Base-by-base conservation (phyloP, 2,888 invertebrate species). In the Pristionchus exspectatus region DNA sequence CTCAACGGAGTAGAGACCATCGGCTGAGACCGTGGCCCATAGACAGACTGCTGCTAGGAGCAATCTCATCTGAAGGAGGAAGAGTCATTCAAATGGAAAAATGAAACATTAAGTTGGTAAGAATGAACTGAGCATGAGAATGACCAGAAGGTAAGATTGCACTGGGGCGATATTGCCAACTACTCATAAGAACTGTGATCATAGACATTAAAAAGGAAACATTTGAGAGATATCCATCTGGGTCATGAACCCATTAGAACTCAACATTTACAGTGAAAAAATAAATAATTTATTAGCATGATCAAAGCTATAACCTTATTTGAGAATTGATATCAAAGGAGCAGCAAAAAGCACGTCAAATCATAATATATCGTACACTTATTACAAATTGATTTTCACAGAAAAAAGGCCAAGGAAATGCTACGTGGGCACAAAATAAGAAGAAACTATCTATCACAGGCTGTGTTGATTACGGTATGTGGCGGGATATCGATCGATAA, bases 201-300 rank as follows among this genome's bases (percentile, higher is more conserved):
- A 54, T 10, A 54, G 54, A 54, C 9, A 54, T 54, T 54, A 54
- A 54, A 54, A 54, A 54, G 3, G 9, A 50, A 50, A 50, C 3
- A 9, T 9, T 50, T 50, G 10, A 50, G 16, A 72, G 38, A 38
- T 74, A 74, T n/a, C 16, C 81, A 10, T 16, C 3, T 21, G 81
- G 81, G 81, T 27, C 81, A 54, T 27, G n/a, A 81, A 81, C 81
- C 81, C 81, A 54, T 81, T 24, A 21, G 21, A 24, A 50, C 16
- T 81, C 12, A 81, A n/a, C 16, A 50, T 50, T 0, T 1, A n/a
- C 33, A 44, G 54, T 54, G 38, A 38, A 14, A 50, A 0, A 81
- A 81, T 81, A 44, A 81, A 81, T 81, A 81, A 81, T 81, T 81
- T 81, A 81, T 81, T 81, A 81, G 81, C 81, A 81, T n/a, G 50